These are phyloP conservation scores for Epistrophe eligans DNA, from an alignment of 2,888 invertebrate genomes.

Conservation along the genomic window DNA sequence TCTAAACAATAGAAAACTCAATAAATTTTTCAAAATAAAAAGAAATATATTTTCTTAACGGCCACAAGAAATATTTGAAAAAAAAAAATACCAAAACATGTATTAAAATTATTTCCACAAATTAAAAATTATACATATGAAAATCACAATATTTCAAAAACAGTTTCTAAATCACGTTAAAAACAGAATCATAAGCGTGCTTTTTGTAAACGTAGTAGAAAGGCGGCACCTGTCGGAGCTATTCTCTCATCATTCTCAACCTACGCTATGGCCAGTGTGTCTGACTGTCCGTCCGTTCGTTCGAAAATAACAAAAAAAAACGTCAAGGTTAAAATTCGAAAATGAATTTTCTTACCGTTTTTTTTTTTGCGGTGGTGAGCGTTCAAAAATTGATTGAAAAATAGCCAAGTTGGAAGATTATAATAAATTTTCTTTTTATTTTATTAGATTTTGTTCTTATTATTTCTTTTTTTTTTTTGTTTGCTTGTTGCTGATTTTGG, in stretches of 20 bases:
- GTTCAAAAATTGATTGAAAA: slow-evolving; percentile 56
- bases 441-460: slow-evolving; percentile 24
- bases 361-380: slow-evolving; percentile 10
- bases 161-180: slow-evolving; percentile 36
- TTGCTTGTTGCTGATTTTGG: slow-evolving; percentile 51
- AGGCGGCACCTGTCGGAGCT: slow-evolving; percentile 22
- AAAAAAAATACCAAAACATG: neutral
- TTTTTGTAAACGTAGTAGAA: slow-evolving; percentile 8
- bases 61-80: neutral
- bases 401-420: slow-evolving; percentile 49
- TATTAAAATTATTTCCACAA: slow-evolving; percentile 7
- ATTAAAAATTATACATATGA: neutral
- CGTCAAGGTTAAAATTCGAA: slow-evolving; percentile 18
- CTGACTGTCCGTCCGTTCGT: neutral
- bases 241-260: slow-evolving; percentile 22
- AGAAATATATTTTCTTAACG: neutral
- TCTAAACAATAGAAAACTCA: slow-evolving; percentile 44
- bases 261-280: slow-evolving; percentile 16
- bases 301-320: neutral
- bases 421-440: slow-evolving; percentile 53
- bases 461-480: neutral
- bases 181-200: slow-evolving; percentile 29
- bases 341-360: slow-evolving; percentile 5
- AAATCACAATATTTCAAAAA: slow-evolving; percentile 22
- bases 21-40: slow-evolving; percentile 40